Conservation (phyloP, 2,888 invertebrate species). For the Lasioglossum oenotherae region DNA sequence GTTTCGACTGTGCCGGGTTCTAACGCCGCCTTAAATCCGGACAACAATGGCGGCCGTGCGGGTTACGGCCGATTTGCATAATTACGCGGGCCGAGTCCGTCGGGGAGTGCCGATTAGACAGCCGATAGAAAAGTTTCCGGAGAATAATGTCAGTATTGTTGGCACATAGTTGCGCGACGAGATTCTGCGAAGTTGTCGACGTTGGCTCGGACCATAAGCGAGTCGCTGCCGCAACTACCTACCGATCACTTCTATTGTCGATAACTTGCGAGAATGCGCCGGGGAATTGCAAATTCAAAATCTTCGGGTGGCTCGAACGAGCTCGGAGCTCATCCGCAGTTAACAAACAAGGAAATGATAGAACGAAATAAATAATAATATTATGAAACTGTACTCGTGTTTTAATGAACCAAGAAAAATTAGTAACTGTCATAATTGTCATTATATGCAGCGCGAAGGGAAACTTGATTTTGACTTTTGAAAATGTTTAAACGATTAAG, state of each 20-base stretch:
- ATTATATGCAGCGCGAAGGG: no score
- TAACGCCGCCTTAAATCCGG: constrained; percentile 37
- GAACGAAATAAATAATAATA: neutral
- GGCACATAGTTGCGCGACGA: neutral
- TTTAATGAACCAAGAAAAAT: no score
- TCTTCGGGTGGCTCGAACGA: neutral
- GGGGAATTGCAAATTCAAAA: neutral
- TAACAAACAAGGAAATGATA: no score
- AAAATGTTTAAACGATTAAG: no score
- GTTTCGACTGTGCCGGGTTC: constrained; percentile 14
- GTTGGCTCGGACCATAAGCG: neutral
- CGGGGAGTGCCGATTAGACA: constrained; percentile 21
- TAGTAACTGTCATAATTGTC: no score
- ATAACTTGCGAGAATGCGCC: neutral
- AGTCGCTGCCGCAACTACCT: neutral
- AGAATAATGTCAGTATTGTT: neutral
- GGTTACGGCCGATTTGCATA: constrained; percentile 37
- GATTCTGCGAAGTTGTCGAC: neutral
- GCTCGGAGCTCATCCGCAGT: neutral
- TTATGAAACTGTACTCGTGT: no score
- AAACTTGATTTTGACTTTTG: no score
- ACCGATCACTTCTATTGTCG: neutral
- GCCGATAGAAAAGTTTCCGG: constrained; percentile 35
- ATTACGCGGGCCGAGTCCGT: constrained; percentile 16
- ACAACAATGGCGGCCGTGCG: constrained; percentile 28